Percentiles rank a stretch among this genome's conserved stretches.
Evolutionary conservation across 37 sponge, comb jelly and placozoan species (phyloP).

Genomic region (Diacarnus erythraeanus): DNA sequence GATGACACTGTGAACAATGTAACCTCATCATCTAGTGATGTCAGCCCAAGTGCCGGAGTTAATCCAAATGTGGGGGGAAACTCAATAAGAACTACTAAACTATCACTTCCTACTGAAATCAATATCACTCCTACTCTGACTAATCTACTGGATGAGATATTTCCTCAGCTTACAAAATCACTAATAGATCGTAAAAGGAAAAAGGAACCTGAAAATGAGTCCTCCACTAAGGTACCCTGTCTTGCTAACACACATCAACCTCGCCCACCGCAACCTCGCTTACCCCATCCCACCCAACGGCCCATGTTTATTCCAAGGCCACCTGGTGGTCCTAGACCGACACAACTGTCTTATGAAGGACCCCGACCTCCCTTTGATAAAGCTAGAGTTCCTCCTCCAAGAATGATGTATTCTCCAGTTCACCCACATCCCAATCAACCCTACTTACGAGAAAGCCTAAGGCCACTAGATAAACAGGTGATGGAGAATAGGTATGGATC

Average conservation of each 20-base stretch:
- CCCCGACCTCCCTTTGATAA: neutral
- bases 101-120: conserved; percentile 17
- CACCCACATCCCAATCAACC: neutral
- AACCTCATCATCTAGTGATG: neutral
- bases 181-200: conserved; percentile 31
- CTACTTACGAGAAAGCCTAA: neutral
- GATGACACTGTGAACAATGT: neutral
- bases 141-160: conserved; percentile 49
- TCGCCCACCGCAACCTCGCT: neutral
- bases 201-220: neutral
- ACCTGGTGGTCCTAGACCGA: neutral
- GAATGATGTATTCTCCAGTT: neutral
- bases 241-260: neutral
- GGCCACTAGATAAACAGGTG: neutral
- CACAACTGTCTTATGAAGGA: too few relatives aligned
- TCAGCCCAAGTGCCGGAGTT: neutral
- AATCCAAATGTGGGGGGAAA: neutral
- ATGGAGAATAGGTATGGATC: conserved; percentile 1
- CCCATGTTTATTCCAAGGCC: neutral
- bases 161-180: conserved; percentile 57
- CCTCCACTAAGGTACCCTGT: neutral
- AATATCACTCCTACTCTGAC: conserved; percentile 58
- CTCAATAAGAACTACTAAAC: neutral
- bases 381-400: neutral
- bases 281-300: neutral